Percentiles rank a stretch among this genome's conserved stretches.
Evolutionary conservation across 2,888 invertebrate species (phyloP).

Genomic region (Ectemnius continuus): DNA sequence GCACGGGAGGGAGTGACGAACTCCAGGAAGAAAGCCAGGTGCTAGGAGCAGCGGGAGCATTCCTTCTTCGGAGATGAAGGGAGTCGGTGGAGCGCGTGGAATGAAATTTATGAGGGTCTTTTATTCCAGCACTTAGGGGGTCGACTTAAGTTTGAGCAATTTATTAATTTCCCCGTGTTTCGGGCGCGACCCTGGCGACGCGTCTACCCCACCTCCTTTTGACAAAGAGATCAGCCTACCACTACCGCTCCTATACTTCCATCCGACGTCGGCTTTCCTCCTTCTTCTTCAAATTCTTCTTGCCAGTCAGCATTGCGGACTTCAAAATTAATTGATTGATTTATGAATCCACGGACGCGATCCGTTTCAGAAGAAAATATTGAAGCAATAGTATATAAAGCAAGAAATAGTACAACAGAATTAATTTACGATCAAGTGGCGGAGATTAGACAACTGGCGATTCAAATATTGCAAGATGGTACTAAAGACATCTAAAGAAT

Average conservation of each 20-base stretch:
- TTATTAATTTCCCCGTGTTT: constrained; percentile 74
- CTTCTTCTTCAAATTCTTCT: no score
- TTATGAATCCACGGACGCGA: no score
- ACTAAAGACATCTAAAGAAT: no score
- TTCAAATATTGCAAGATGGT: no score
- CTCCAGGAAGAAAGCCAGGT: background rate
- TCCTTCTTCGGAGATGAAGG: constrained; percentile 57
- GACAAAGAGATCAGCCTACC: constrained; percentile 49
- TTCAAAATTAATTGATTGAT: no score
- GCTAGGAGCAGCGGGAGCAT: constrained; percentile 35
- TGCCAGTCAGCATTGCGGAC: no score
- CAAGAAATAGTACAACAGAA: no score
- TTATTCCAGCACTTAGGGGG: constrained; percentile 70
- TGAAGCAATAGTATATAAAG: no score
- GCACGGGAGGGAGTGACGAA: constrained; percentile 15
- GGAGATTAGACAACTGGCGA: no score
- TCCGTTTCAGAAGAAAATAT: no score
- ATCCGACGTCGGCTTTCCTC: no score
- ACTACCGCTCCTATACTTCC: background rate
- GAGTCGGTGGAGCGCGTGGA: constrained; percentile 57
- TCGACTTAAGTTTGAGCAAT: constrained; percentile 73
- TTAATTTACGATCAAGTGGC: no score
- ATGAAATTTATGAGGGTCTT: constrained; percentile 74
- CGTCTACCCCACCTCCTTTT: constrained; percentile 29
- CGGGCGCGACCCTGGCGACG: constrained; percentile 52